These are phyloP conservation scores for Proterorhinus semilunaris DNA, from an alignment of 2,113 vertebrate genomes.

Conservation along the genomic window DNA sequence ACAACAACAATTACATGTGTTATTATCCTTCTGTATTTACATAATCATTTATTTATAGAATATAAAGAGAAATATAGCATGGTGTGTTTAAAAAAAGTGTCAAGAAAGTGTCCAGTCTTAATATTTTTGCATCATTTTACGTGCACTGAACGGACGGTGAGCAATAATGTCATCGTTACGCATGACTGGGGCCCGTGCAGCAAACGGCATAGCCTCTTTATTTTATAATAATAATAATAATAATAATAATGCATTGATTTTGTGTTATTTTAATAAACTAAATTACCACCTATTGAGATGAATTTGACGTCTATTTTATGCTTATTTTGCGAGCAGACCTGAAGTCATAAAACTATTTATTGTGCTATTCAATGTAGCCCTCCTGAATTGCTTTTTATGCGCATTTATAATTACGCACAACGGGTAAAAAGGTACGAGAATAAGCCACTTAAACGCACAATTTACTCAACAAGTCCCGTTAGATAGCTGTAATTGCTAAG, in stretches of 20 bases:
- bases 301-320: slow-evolving; percentile 64
- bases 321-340: slow-evolving; percentile 64
- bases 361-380: slow-evolving; percentile 60
- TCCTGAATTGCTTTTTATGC: slow-evolving; percentile 41
- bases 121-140: slow-evolving; percentile 4
- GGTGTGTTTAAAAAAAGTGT: too few species aligned
- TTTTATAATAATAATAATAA: slow-evolving; percentile 6
- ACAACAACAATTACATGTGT: neutral
- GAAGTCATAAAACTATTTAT: slow-evolving; percentile 60
- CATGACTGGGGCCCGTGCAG: slow-evolving; percentile 44
- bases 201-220: neutral
- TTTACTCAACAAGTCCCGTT: slow-evolving; percentile 72
- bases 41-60: neutral
- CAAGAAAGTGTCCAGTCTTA: slow-evolving; percentile 26
- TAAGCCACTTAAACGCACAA: slow-evolving; percentile 75
- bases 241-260: slow-evolving; percentile 18
- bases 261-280: slow-evolving; percentile 27
- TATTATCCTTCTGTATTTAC: neutral
- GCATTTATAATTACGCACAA: slow-evolving; percentile 62
- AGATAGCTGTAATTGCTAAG: slow-evolving; percentile 77
- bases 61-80: neutral
- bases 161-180: slow-evolving; percentile 57
- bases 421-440: slow-evolving; percentile 60
- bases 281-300: slow-evolving; percentile 39
- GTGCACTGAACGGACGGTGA: slow-evolving; percentile 38